These are phyloP conservation scores for Acridotheres tristis DNA, from an alignment of 2,797 vertebrate species.

Conservation along the genomic window DNA sequence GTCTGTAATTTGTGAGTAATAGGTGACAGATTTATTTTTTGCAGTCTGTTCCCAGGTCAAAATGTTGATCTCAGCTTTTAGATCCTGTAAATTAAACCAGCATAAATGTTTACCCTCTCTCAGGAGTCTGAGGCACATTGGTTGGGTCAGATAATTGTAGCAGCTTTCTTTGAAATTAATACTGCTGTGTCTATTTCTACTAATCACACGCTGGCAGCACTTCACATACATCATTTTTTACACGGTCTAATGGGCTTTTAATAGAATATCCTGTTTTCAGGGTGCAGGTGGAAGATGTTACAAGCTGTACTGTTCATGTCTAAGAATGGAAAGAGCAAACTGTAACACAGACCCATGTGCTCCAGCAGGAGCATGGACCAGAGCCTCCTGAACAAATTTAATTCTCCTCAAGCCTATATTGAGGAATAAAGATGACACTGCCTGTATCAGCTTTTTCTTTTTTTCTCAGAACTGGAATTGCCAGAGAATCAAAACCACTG, in stretches of 20 bases:
- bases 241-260: neutral
- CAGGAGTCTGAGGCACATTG: neutral
- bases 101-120: neutral
- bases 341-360: neutral
- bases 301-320: neutral
- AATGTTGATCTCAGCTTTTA: neutral
- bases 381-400: neutral
- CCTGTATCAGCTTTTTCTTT: neutral
- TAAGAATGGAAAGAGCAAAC: conserved; percentile 38
- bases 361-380: neutral
- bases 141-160: conserved; percentile 16
- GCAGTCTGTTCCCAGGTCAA: neutral
- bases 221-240: conserved; percentile 24
- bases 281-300: neutral
- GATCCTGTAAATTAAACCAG: conserved; percentile 14
- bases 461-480: neutral
- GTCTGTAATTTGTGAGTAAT: neutral
- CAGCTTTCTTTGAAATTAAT: conserved; percentile 42
- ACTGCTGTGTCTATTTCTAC: neutral
- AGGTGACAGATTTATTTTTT: neutral
- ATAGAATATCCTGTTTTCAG: conserved; percentile 17
- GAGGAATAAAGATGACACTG: neutral
- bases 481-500: neutral
- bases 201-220: conserved; percentile 39
- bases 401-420: neutral